These are phyloP conservation scores for Canis aureus DNA, from an alignment of 2,113 vertebrate genomes.

Conservation along the genomic window DNA sequence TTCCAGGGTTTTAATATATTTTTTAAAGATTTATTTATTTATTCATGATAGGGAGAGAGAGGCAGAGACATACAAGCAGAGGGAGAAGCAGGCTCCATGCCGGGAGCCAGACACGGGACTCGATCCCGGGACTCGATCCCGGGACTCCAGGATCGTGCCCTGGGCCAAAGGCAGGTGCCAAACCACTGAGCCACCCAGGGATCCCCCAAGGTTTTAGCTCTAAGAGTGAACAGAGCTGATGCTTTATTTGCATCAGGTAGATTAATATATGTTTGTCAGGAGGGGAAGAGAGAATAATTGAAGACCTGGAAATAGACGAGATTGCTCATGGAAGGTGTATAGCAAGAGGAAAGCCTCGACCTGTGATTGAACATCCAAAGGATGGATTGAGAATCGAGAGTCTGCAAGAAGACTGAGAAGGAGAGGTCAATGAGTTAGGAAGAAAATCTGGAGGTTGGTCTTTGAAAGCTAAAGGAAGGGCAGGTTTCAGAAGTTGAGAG, in stretches of 20 bases:
- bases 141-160: neutral
- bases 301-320: slow-evolving; percentile 15
- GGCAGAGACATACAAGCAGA: neutral
- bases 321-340: neutral
- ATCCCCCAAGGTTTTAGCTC: neutral
- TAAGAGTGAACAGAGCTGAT: neutral
- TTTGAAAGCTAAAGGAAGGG: neutral
- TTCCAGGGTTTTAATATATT: neutral
- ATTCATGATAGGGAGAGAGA: neutral
- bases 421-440: neutral
- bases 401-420: neutral
- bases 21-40: neutral
- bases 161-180: neutral
- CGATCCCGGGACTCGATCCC: neutral
- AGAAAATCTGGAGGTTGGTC: slow-evolving; percentile 1
- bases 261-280: neutral
- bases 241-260: neutral
- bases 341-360: neutral
- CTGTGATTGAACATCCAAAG: neutral
- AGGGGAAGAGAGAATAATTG: neutral
- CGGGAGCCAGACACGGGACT: neutral
- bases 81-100: neutral
- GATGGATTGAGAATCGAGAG: neutral
- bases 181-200: neutral
- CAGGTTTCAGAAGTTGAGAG: slow-evolving; percentile 15